These are phyloP conservation scores for Cosmorhoe ocellata DNA, from an alignment of 2,888 invertebrate genomes.

Conservation along the genomic window DNA sequence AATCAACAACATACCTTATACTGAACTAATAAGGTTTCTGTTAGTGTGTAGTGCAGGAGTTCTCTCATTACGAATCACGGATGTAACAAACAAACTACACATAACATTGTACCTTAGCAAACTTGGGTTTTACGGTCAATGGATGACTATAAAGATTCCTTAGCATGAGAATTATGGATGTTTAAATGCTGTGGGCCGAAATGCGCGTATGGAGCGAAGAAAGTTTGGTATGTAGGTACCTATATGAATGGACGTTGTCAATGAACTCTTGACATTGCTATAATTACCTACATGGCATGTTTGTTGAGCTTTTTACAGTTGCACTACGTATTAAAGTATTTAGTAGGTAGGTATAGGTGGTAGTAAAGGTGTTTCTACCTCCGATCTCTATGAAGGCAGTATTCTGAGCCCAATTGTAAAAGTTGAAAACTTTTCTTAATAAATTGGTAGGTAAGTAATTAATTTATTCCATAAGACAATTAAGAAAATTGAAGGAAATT, in stretches of 20 bases:
- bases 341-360: too few relatives aligned
- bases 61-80: conserved; percentile 79
- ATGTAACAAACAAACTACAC: conserved; percentile 79
- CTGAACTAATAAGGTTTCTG: conserved; percentile 13
- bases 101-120: conserved; percentile 75
- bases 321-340: too few relatives aligned
- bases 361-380: too few relatives aligned
- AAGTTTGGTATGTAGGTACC: conserved; percentile 2
- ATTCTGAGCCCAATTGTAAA: too few relatives aligned
- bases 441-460: too few relatives aligned
- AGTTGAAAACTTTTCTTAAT: too few relatives aligned
- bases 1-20: conserved; percentile 40
- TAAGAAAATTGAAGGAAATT: too few relatives aligned
- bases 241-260: neutral
- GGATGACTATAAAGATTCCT: conserved; percentile 63
- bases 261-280: neutral
- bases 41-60: conserved; percentile 28
- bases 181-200: conserved; percentile 36
- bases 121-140: conserved; percentile 68
- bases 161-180: conserved; percentile 54
- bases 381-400: too few relatives aligned
- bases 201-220: neutral
- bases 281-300: too few relatives aligned
- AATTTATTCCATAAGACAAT: too few relatives aligned
- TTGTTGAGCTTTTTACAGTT: too few relatives aligned